Evolutionary conservation across 2,113 vertebrate species (phyloP), one percentile per base, ranked within the genome.

Genomic region (Gymnocephalus cernua): DNA sequence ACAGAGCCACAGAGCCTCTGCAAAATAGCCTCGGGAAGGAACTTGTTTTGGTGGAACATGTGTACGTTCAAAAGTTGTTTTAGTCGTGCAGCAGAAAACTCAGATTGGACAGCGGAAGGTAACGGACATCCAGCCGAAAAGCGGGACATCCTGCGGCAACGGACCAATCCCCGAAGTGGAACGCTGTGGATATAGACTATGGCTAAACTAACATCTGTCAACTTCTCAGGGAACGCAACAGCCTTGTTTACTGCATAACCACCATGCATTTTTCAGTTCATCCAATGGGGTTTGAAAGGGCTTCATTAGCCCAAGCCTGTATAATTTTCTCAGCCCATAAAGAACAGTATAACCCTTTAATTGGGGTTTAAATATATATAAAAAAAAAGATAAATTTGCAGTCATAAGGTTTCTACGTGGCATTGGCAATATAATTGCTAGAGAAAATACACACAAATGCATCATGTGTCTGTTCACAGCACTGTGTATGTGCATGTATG

Each of bases 321-420:
- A 23, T 79, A 29, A 88, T 88, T 84, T 65, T 64, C 65, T 72
- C 38, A 44, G 35, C 62, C 74, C 35, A 58, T 12, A 62, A 3
- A 80, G 59, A 78, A 27, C 27, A 41, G 15, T 2, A 29, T 38
- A 2, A 48, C 35, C 44, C 61, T 86, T 88, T 75, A 74, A 79
- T 74, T 79, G 10, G 18, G 35, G 13, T 75, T 82, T 0, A 79
- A 82, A 57, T 81, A 35, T 0, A 74, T n/a, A n/a, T n/a, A 45
- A 76, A 53, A 62, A 64, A 32, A 4, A 32, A 6, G 4, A 53
- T 16, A 59, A 1, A 25, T 82, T 58, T 74, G 8, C 58, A 56
- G 23, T 47, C 9, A 44, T 6, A 16, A 54, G 16, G 62, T 15
- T 71, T 64, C 50, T 41, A 58, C 7, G 10, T 78, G 32, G 38